Percentiles rank a stretch among this genome's conserved stretches.
Evolutionary conservation across 2,888 invertebrate species (phyloP).

Genomic region (Agonopterix heracliana): DNA sequence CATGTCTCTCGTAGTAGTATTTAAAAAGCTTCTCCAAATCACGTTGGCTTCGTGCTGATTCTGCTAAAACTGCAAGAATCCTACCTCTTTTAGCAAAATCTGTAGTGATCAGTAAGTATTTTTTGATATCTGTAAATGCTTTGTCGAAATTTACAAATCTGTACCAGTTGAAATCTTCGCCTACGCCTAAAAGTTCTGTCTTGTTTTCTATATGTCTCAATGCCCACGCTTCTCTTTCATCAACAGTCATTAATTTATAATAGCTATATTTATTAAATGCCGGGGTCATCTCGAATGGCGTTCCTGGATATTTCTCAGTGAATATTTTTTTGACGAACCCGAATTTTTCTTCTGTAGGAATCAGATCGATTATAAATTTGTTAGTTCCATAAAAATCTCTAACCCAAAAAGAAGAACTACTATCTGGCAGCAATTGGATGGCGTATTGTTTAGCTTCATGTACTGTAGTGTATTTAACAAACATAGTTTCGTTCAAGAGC

Average conservation of each 20-base stretch:
- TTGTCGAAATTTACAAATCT: constrained; percentile 38
- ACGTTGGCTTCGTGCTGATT: constrained; percentile 30
- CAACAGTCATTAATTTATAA: constrained; percentile 19
- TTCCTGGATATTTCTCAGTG: constrained; percentile 18
- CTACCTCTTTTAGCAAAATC: constrained; percentile 26
- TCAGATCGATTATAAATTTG: constrained; percentile 18
- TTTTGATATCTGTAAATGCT: constrained; percentile 36
- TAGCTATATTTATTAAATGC: constrained; percentile 19
- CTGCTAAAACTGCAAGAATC: constrained; percentile 30
- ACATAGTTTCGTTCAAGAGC: constrained; percentile 23
- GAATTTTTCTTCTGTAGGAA: constrained; percentile 21
- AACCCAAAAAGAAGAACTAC: no score
- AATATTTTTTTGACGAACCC: constrained; percentile 22
- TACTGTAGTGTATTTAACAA: constrained; percentile 25
- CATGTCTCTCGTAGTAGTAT: constrained; percentile 44
- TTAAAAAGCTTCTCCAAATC: constrained; percentile 33
- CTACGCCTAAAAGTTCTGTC: constrained; percentile 28
- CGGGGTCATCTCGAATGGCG: constrained; percentile 23
- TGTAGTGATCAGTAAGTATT: constrained; percentile 25
- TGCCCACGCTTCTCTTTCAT: constrained; percentile 28
- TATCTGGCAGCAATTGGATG: constrained; percentile 16
- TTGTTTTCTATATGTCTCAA: constrained; percentile 20
- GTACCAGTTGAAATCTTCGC: constrained; percentile 39
- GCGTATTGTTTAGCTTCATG: constrained; percentile 33
- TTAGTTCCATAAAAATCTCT: no score